Percentiles rank a stretch among this genome's conserved stretches.
Evolutionary conservation across 2,113 vertebrate genomes (phyloP).

Genomic region (human): GRCh38 chr11:118435501-118436000

Average conservation of each 20-base stretch:
- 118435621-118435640: conserved; percentile 54
- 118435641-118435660: background rate
- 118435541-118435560: conserved; percentile 72
- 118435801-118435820: conserved; percentile 49
- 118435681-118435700: conserved; percentile 20
- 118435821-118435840: conserved; percentile 40
- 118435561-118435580: conserved; percentile 76
- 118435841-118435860: conserved; percentile 19
- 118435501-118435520: conserved; percentile 77
- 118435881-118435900: conserved; percentile 43
- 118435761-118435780: conserved; percentile 44
- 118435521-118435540: conserved; percentile 59
- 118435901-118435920: conserved; percentile 17
- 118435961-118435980: background rate
- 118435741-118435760: background rate
- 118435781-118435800: conserved; percentile 69
- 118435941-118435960: conserved; percentile 45
- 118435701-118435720: background rate
- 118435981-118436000: conserved; percentile 57
- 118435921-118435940: background rate
- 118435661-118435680: background rate
- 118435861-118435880: conserved; percentile 33
- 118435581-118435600: conserved; percentile 67
- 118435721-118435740: conserved; percentile 52
- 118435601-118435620: conserved; percentile 50